Conservation (phyloP, 2,797 vertebrate species). For the Bovichtus variegatus region DNA sequence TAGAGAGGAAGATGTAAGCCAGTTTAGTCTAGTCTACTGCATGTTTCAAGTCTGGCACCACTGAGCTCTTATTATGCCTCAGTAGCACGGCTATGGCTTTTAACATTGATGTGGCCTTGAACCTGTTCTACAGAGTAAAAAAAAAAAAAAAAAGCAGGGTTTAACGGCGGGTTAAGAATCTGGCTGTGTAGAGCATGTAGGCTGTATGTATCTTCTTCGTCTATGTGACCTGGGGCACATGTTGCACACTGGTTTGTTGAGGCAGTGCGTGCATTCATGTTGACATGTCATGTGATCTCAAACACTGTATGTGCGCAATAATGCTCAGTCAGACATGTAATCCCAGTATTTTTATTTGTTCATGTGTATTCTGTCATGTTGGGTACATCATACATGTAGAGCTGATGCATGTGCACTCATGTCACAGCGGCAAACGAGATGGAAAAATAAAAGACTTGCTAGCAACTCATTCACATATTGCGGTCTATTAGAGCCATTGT, state of each 20-base stretch:
- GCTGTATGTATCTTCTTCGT: constrained; percentile 59
- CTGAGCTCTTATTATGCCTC: constrained; percentile 37
- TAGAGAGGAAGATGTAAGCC: constrained; percentile 48
- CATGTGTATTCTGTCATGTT: constrained; percentile 56
- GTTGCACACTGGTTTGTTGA: constrained; percentile 54
- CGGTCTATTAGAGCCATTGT: too few species aligned
- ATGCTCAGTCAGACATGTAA: constrained; percentile 72
- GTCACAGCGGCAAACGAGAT: constrained; percentile 45
- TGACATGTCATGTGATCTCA: constrained; percentile 60
- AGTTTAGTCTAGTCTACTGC: constrained; percentile 56
- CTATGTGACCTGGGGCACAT: constrained; percentile 66
- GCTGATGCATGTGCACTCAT: constrained; percentile 58
- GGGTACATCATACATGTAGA: constrained; percentile 40
- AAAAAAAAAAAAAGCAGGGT: constrained; percentile 21
- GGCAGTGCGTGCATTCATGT: constrained; percentile 61
- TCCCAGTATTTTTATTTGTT: constrained; percentile 53
- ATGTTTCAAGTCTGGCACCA: constrained; percentile 66
- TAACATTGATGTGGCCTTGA: constrained; percentile 40
- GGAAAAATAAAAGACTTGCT: constrained; percentile 24
- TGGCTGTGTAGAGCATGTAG: constrained; percentile 70
- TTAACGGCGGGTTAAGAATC: constrained; percentile 8
- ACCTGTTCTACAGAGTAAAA: constrained; percentile 16
- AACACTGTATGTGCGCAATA: constrained; percentile 44
- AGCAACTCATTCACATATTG: constrained; percentile 6
- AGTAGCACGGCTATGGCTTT: constrained; percentile 60